A percentile compares a stretch with the other conserved stretches of the same genome.
These are phyloP conservation scores for Bucorvus abyssinicus DNA, from an alignment of 2,797 vertebrate genomes.

Conservation along the genomic window DNA sequence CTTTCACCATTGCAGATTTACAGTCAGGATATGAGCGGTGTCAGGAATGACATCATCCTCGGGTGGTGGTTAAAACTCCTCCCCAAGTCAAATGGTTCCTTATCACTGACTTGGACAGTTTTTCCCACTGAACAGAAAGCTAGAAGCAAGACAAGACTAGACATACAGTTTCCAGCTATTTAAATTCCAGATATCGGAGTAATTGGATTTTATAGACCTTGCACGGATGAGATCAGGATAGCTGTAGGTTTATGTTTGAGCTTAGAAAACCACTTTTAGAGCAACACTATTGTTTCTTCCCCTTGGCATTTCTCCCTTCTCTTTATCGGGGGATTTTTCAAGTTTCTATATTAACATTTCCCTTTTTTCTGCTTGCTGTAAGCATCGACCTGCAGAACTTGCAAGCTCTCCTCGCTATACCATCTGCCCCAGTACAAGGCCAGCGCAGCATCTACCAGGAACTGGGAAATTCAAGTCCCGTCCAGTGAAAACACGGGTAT, in stretches of 20 bases:
- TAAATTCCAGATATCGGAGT: conserved; percentile 39
- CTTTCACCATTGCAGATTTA: conserved; percentile 30
- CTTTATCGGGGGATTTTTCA: conserved; percentile 60
- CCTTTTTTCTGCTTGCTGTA: background rate
- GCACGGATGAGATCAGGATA: conserved; percentile 32
- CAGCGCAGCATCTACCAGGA: background rate
- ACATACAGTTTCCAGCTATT: conserved; percentile 25
- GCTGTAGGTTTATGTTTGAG: background rate
- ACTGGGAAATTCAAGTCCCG: background rate
- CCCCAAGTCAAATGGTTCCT: conserved; percentile 66
- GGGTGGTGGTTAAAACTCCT: conserved; percentile 54
- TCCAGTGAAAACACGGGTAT: background rate
- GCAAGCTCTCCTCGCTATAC: background rate
- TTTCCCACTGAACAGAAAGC: conserved; percentile 33
- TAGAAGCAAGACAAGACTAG: conserved; percentile 59
- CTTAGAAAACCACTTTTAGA: conserved; percentile 3
- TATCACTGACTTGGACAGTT: conserved; percentile 56
- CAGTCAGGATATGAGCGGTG: conserved; percentile 19
- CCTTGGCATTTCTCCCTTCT: conserved; percentile 42
- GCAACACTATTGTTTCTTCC: conserved; percentile 22
- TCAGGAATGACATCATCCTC: conserved; percentile 34
- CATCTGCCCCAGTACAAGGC: conserved; percentile 56
- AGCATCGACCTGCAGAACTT: conserved; percentile 23
- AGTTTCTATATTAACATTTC: conserved; percentile 50
- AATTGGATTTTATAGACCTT: conserved; percentile 55